Base-by-base conservation (phyloP, 2,113 vertebrate species). In the Amazona vittata region DNA sequence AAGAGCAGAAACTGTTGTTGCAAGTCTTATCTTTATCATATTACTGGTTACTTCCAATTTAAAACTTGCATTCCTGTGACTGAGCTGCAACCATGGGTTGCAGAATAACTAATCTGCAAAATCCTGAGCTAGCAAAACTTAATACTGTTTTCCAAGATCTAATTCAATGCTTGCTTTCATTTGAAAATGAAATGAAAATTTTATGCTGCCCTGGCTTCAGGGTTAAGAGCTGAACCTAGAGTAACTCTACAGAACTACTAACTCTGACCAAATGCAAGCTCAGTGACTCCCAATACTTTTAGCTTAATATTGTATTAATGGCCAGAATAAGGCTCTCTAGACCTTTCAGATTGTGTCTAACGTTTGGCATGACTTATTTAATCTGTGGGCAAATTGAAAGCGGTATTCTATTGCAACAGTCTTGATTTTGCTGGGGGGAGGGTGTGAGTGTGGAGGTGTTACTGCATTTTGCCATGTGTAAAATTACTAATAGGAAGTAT, bases 91-190 rank as follows among this genome's bases (percentile, higher is more conserved):
- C 46, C 12, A 6, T 64, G 50, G 47, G 13, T 68, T 60, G 80
- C 73, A 86, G 87, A 89, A 71, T 60, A 89, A 89, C 77, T 96
- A 29, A 65, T 95, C 83, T 94, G 83, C 83, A 91, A 94, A 97
- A 83, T 80, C 88, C 92, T 88, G 85, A 96, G 67, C 79, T 90
- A 69, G 90, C 77, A 77, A 80, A 93, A 90, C 82, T 95, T 94
- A 63, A 86, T 78, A 43, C 80, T 47, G 73, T 59, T 95, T 73
- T 89, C 73, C 39, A 89, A 86, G 81, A 95, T 84, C 43, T n/a
- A 91, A 79, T 86, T 84, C 47, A 78, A 33, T 82, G 62, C 50
- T 71, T 81, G 46, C 33, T 89, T 91, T 75, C 5, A 71, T 71
- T 94, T 71, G 62, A 67, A 94, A 89, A 77, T 37, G 2, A 77